Evolutionary conservation across 2,113 vertebrate genomes (phyloP), one percentile per base, ranked within the genome.

Genomic region (Harpagus bidentatus): DNA sequence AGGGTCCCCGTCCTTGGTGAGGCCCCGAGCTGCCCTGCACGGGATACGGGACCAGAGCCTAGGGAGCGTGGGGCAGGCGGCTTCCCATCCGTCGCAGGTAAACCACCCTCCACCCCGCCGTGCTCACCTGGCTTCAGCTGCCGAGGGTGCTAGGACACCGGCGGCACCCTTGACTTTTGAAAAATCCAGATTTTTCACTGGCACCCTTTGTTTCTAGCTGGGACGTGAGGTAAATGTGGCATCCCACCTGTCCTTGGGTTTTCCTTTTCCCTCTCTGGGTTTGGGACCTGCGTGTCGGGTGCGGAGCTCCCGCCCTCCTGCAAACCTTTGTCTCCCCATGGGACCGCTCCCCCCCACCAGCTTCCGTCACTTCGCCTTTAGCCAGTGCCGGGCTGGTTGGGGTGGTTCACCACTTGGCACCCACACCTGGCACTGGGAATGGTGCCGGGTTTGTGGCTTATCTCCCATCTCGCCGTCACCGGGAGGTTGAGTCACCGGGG

Each of bases 11-110:
- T 36, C 29, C n/a, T 31, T 6, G 0, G 52, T 1, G n/a, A 19
- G 32, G 10, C 65, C 50, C 34, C 1, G 5, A 19, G 38, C 42
- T 50, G 53, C 47, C 12, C 76, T 7, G 29, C 42, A 0, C 2
- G 0, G 63, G 42, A 2, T 13, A 2, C 1, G 4, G 74, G 34
- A 26, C 4, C 42, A 0, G 29, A 11, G 59, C 36, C 55, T 16
- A 7, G 65, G 90, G 25, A n/a, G 25, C 5, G 4, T 28, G 69
- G 53, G n/a, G 61, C 43, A 9, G 50, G 59, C 25, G 42, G 61
- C 36, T 40, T 32, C 50, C 52, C 6, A 0, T 6, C 78, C 32
- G 1, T 14, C 16, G 1, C 53, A 1, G 2, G 6, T 2, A 2
- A 15, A 19, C 47, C 16, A 1, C 62, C 29, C n/a, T 4, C 38